These are phyloP conservation scores for Rhinophrynus dorsalis DNA, from an alignment of 2,797 vertebrate species.

Conservation along the genomic window DNA sequence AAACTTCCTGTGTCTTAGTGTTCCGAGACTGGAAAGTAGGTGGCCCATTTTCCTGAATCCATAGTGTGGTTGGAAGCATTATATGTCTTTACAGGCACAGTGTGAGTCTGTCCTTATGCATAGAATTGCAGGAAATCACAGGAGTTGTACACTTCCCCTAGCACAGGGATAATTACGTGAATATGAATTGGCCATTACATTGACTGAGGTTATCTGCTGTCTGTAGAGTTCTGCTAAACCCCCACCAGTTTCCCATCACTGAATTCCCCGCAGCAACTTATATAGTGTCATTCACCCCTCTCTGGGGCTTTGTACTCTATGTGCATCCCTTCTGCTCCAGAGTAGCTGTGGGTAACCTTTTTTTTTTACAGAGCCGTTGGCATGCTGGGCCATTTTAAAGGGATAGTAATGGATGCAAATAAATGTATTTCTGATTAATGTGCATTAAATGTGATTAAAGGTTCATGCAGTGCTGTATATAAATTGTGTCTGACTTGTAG, in stretches of 20 bases:
- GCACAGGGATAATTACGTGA: slow-evolving; percentile 12
- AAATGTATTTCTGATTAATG: no score
- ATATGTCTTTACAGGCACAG: not conserved
- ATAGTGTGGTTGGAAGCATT: not conserved
- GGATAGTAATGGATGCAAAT: no score
- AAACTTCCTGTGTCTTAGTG: no score
- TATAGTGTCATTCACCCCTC: not conserved
- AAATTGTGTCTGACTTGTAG: no score
- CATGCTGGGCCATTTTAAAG: no score
- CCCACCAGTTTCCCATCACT: not conserved
- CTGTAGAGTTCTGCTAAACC: not conserved
- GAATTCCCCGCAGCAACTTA: slow-evolving; percentile 1
- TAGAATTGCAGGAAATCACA: not conserved
- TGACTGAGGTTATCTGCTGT: slow-evolving; percentile 16
- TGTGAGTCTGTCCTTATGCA: not conserved
- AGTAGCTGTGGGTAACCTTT: slow-evolving; percentile 34
- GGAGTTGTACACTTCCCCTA: not conserved
- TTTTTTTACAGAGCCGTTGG: slow-evolving; percentile 37
- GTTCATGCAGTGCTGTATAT: no score
- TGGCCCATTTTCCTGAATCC: not conserved
- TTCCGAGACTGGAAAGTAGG: not conserved
- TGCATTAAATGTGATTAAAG: no score
- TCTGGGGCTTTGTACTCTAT: not conserved
- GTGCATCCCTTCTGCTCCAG: slow-evolving; percentile 1
- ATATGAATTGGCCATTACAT: slow-evolving; percentile 22